Base-by-base conservation (phyloP, 2,797 vertebrate species). In the Brachyrhaphis roseni region DNA sequence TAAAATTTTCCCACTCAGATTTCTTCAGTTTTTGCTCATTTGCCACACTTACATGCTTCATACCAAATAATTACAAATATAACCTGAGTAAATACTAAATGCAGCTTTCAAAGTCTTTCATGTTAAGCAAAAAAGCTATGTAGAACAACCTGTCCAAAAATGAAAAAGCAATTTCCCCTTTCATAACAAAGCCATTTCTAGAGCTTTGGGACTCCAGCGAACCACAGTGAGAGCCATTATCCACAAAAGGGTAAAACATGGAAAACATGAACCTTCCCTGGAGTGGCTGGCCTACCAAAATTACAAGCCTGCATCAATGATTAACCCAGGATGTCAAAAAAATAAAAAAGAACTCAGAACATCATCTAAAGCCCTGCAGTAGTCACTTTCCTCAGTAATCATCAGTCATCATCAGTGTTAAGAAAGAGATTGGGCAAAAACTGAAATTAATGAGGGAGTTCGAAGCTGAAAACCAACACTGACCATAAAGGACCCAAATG, bases 391-490 rank as follows among this genome's bases (percentile, higher is more conserved):
- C 62, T 64, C 62, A 36, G 59, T 36, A 8, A 36, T 64, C 31
- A 62, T 6, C 31, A 36, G 28, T 62, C 28, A 28, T 62, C 28
- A 62, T 62, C 28, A 62, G 28, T 16, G 28, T 34, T 64, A 36
- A 36, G 62, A 64, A 36, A 64, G 34, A 64, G 16, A 36, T 20
- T 64, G 8, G 62, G 31, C 8, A 64, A 20, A 64, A 64, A 20
- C 3, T 18, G 16, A 18, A 18, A 64, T 20, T 36, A 64, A 34
- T 62, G 31, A 31, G 57, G 28, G 57, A 62, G 5, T 62, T 36
- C 18, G 16, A 66, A 66, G 64, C 64, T 23, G 64, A 66, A 66
- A 64, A 64, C 34, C 64, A 66, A 66, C 64, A 68, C 20, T 68
- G 36, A 18, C 31, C 59, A 62, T 8, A 18, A 23, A 41, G 36